Base-by-base conservation (phyloP, 2,797 vertebrate genomes). In the Sebastes jordani region DNA sequence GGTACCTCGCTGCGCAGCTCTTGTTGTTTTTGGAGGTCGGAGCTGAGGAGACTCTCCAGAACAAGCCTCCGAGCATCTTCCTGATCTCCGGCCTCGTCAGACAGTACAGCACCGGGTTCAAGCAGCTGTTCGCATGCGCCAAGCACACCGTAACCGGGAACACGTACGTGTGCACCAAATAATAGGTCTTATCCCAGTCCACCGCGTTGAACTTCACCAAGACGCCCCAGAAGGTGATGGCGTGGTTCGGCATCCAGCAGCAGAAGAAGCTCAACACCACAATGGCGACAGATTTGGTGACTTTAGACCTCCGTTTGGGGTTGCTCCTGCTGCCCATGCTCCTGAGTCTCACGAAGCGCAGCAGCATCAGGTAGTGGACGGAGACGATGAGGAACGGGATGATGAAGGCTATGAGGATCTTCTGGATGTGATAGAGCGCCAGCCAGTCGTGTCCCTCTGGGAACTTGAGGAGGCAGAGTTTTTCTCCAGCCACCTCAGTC, bases 341-440 rank as follows among this genome's bases (percentile, higher is more conserved):
- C 29, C 90, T 90, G 46, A 68, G 90, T 1, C 89, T 86, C 1
- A 97, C 87, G 67, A 95, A 96, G 76, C 95, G 91, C 75, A 96
- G 66, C 0, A 96, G 95, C 89, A 95, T 87, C 81, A 96, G 73
- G 14, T 96, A 96, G 86, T 95, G 96, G 2, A 94, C 86, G 0
- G 86, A 94, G 3, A 97, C 94, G 1, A 95, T 94, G 29, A 96
- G 74, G 95, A 96, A 95, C 0, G 96, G 96, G 60, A 96, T 49
- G 60, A 97, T 86, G 22, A 97, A 97, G n/a, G 95, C 96, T 0
- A 97, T n/a, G 7, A 96, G 11, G 14, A 96, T 96, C 63, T 96
- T 97, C 89, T 96, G 96, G 27, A 97, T 89, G 88, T 97, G 96
- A 38, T 97, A 97, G 14, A 97, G 87, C 0, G 96, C 96, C 5